A percentile compares a stretch with the other conserved stretches of the same genome.
These are phyloP conservation scores for Synanthedon tipuliformis DNA, from an alignment of 2,888 invertebrate genomes.

Conservation along the genomic window DNA sequence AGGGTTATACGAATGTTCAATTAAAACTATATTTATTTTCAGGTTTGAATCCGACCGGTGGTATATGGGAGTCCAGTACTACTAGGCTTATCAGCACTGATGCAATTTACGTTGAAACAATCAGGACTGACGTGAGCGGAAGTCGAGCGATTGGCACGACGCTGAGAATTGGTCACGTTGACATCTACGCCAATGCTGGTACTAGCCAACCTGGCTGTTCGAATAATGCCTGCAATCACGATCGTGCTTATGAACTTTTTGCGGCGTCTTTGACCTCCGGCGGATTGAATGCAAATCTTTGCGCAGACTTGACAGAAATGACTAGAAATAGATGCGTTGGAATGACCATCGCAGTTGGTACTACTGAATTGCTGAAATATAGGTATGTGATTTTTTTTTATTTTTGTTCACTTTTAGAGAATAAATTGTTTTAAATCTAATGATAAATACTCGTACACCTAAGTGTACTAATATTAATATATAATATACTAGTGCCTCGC, in stretches of 20 bases:
- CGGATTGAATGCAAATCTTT: slow-evolving; percentile 3
- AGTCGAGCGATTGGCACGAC: slow-evolving; percentile 6
- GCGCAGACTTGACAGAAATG: slow-evolving; percentile 4
- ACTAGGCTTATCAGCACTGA: slow-evolving; percentile 4
- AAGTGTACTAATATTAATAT: too few species aligned
- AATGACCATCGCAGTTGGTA: not conserved
- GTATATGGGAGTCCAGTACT: not conserved
- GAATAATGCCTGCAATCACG: slow-evolving; percentile 4
- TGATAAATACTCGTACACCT: too few species aligned
- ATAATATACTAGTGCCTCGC: too few species aligned
- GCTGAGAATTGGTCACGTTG: slow-evolving; percentile 2
- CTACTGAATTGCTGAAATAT: not conserved
- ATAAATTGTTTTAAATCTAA: too few species aligned
- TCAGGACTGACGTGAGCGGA: slow-evolving; percentile 10
- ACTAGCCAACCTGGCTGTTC: slow-evolving; percentile 2
- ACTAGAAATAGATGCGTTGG: slow-evolving; percentile 5
- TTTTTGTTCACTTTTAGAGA: too few species aligned
- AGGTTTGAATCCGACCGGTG: not conserved
- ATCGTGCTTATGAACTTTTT: slow-evolving; percentile 5
- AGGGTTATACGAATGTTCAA: not conserved
- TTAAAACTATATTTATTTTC: not conserved
- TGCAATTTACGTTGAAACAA: slow-evolving; percentile 18
- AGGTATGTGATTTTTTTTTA: not conserved
- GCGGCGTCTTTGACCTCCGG: slow-evolving; percentile 3
- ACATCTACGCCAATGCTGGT: slow-evolving; percentile 21